These are phyloP conservation scores for Rhorus exstirpatorius DNA, from an alignment of 2,888 invertebrate species.

Conservation along the genomic window DNA sequence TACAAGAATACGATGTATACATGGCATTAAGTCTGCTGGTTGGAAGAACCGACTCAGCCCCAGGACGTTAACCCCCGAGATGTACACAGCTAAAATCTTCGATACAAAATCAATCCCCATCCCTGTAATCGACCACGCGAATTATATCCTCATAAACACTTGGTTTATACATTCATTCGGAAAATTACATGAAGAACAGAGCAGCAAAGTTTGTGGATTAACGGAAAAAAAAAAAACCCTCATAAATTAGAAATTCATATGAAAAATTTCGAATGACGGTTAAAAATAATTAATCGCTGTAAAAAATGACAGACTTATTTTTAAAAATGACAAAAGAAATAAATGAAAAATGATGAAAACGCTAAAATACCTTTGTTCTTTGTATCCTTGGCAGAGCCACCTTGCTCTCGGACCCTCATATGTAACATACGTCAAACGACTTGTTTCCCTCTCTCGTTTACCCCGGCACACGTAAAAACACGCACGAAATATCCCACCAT, in stretches of 20 bases:
- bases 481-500: constrained; percentile 61
- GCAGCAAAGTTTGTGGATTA: neutral
- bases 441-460: constrained; percentile 28
- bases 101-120: neutral
- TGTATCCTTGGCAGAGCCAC: constrained; percentile 58
- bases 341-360: neutral
- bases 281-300: neutral
- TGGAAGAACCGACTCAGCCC: constrained; percentile 55
- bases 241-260: neutral
- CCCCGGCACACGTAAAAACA: constrained; percentile 60
- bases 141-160: neutral
- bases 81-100: constrained; percentile 42
- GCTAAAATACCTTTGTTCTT: constrained; percentile 54
- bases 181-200: neutral
- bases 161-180: neutral
- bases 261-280: neutral
- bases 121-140: constrained; percentile 8
- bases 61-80: constrained; percentile 64
- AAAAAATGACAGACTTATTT: neutral
- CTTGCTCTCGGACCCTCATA: constrained; percentile 35
- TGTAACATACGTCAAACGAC: constrained; percentile 45
- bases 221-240: neutral
- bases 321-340: neutral
- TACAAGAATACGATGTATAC: neutral
- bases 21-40: constrained; percentile 34